phyloP scores from a whole-genome alignment of 2,797 vertebrate genomes.

The Tangara arthus region DNA sequence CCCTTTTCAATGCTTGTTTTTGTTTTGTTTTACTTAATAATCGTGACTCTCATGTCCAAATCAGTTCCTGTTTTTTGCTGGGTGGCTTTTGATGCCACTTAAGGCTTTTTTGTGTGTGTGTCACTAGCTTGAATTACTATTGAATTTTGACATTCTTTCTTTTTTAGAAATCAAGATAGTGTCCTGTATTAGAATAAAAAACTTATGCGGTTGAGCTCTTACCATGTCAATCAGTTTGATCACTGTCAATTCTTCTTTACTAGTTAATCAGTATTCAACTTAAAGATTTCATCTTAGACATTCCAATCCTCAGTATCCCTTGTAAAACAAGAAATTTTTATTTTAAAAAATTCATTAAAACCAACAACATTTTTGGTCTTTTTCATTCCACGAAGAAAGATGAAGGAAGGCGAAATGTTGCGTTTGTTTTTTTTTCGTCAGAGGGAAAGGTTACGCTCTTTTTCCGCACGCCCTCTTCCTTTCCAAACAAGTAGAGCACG shows the following conservation, averaged over 20 bases:
- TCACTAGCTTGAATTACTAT: background rate
- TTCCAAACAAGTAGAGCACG: background rate
- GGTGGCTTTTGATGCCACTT: background rate
- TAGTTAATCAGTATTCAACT: background rate
- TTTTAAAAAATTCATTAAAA: background rate
- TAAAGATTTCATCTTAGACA: background rate
- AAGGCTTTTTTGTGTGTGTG: background rate
- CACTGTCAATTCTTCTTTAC: background rate
- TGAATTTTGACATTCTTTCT: background rate
- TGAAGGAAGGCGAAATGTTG: background rate
- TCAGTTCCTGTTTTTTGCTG: background rate
- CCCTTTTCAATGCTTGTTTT: background rate
- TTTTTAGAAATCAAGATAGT: background rate
- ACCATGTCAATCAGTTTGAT: rapidly evolving
- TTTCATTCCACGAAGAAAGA: background rate
- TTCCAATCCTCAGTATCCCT: rapidly evolving
- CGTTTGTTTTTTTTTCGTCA: background rate
- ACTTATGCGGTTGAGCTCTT: rapidly evolving
- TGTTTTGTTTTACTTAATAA: background rate
- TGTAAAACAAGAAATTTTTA: background rate
- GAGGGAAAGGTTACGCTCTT: background rate
- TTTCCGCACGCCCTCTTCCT: background rate
- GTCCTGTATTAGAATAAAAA: background rate
- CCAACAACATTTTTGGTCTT: rapidly evolving
- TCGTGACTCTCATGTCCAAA: background rate